Evolutionary conservation across 2,888 invertebrate genomes (phyloP).

Genomic region (Cephus pygmeus): DNA sequence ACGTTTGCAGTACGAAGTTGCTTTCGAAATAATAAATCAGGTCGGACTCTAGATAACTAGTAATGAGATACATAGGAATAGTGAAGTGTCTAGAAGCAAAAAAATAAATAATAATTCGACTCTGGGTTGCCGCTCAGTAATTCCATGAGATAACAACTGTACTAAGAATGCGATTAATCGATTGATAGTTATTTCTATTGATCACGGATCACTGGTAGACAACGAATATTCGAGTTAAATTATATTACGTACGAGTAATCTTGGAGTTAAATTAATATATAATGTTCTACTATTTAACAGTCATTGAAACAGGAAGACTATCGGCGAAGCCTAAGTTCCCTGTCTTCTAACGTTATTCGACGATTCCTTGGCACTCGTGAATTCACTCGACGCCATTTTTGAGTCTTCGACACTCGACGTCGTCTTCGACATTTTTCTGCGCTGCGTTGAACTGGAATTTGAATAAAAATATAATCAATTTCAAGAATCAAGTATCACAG

Average conservation of each 20-base stretch:
- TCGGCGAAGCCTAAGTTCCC: conserved; percentile 1
- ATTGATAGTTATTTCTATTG: not conserved
- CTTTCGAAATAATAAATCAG: not conserved
- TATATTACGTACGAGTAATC: not conserved
- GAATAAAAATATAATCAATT: not conserved
- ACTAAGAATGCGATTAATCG: not conserved
- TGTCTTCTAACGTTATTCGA: conserved; percentile 37
- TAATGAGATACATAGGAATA: not conserved
- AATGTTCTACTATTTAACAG: not conserved
- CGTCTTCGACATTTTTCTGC: conserved; percentile 1
- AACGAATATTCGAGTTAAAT: not conserved
- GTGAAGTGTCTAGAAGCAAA: not conserved
- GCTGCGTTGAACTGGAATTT: conserved; percentile 28
- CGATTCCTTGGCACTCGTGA: conserved; percentile 34
- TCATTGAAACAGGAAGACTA: not conserved
- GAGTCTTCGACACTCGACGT: conserved; percentile 16
- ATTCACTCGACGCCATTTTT: conserved; percentile 28
- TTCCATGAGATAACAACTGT: not conserved
- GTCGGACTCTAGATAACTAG: not conserved
- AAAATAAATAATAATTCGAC: not conserved
- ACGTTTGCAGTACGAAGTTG: not conserved
- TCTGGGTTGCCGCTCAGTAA: not conserved
- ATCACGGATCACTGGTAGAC: not conserved
- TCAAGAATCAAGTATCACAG: not conserved
- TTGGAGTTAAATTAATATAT: not conserved